Evolutionary conservation across 2,888 invertebrate species (phyloP).

Genomic region (Lepidochrysops patricia): DNA sequence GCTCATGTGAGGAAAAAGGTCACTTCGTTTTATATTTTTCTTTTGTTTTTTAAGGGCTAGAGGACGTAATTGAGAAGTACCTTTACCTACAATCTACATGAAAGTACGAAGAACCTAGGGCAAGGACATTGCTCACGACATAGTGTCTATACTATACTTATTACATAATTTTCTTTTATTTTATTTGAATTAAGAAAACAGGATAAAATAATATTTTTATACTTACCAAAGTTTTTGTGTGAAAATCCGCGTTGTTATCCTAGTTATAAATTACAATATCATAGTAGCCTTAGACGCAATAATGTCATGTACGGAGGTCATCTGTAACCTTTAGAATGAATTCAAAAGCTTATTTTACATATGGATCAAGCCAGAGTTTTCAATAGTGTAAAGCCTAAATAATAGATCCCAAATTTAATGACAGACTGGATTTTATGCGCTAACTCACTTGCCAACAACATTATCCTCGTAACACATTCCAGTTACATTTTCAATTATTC

Average conservation of each 20-base stretch:
- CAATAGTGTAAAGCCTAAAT: background rate
- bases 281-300: too few species aligned
- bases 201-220: too few species aligned
- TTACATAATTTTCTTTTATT: too few species aligned
- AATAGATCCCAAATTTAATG: background rate
- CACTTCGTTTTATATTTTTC: conserved; percentile 3
- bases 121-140: too few species aligned
- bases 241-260: too few species aligned
- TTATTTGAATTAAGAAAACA: too few species aligned
- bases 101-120: too few species aligned
- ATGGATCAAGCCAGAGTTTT: background rate
- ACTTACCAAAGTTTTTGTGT: too few species aligned
- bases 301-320: background rate
- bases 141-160: too few species aligned
- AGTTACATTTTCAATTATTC: background rate
- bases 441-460: background rate
- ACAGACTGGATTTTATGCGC: background rate
- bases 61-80: background rate
- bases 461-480: background rate
- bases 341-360: background rate
- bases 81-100: too few species aligned
- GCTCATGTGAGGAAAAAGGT: background rate
- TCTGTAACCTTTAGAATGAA: background rate
- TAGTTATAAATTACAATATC: too few species aligned
- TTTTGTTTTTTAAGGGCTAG: background rate